phyloP scores from a whole-genome alignment of 2,888 invertebrate genomes.

The Phyllotreta cruciferae region DNA sequence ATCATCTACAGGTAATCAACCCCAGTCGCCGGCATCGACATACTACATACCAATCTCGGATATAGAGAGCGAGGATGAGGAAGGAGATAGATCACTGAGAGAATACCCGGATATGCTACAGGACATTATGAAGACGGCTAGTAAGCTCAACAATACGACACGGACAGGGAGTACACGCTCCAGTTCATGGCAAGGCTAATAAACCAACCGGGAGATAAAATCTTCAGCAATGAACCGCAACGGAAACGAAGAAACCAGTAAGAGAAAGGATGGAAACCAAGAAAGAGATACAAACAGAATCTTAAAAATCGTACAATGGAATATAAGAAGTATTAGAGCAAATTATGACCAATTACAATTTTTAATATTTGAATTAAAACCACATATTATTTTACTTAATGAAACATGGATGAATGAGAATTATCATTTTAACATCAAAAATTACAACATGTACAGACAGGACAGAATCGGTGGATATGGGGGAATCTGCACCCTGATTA shows the following conservation, averaged over 20 bases:
- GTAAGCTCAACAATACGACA: background rate
- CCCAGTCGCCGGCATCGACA: too few relatives aligned
- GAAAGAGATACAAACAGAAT: background rate
- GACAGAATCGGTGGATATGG: background rate
- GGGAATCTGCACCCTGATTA: background rate
- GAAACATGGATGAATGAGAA: background rate
- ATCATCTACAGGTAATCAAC: too few relatives aligned
- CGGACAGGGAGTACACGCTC: background rate
- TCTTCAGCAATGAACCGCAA: background rate
- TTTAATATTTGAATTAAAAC: background rate
- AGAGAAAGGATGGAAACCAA: background rate
- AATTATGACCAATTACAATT: background rate
- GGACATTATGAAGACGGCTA: background rate
- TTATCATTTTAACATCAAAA: conserved; percentile 1
- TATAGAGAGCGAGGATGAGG: background rate
- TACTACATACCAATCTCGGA: background rate
- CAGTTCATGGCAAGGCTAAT: background rate
- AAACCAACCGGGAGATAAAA: background rate
- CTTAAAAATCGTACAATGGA: background rate
- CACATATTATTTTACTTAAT: background rate
- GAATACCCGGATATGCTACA: background rate
- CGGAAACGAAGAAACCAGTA: background rate
- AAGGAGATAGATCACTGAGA: background rate
- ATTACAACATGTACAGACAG: background rate
- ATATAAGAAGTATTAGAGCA: background rate